Conservation (phyloP, 2,888 invertebrate genomes). For the Heliconius sara region DNA sequence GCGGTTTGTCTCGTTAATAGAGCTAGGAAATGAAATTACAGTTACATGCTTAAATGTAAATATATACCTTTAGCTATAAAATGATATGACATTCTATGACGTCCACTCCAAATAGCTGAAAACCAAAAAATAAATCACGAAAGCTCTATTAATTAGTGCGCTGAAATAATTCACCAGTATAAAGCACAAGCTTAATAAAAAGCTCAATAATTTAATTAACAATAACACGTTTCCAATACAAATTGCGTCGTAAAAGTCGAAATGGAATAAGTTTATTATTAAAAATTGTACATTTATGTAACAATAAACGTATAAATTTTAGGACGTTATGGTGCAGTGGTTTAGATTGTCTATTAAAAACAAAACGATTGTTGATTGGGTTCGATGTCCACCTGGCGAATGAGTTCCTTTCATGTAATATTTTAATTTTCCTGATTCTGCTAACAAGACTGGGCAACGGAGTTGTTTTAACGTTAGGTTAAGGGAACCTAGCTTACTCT, state of each 20-base stretch:
- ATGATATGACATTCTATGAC: background rate
- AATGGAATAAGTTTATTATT: constrained; percentile 30
- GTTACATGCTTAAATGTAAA: too few relatives aligned
- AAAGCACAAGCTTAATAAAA: constrained; percentile 18
- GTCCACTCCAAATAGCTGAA: background rate
- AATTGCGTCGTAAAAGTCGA: constrained; percentile 27
- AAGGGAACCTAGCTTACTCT: too few relatives aligned
- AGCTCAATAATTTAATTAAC: constrained; percentile 29
- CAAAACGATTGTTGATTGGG: too few relatives aligned
- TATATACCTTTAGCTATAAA: background rate
- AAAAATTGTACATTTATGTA: constrained; percentile 42
- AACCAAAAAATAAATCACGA: constrained; percentile 9
- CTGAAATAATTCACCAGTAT: constrained; percentile 10
- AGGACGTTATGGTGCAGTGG: too few relatives aligned
- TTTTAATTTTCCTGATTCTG: too few relatives aligned
- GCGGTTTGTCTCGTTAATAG: too few relatives aligned
- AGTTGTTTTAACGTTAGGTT: too few relatives aligned
- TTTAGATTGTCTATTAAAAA: too few relatives aligned
- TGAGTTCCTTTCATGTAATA: too few relatives aligned
- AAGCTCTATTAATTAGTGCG: constrained; percentile 18
- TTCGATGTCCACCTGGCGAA: too few relatives aligned
- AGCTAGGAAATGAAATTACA: too few relatives aligned
- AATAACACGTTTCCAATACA: constrained; percentile 32
- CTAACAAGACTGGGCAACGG: too few relatives aligned
- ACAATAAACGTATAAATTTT: background rate